Base-by-base conservation (phyloP, 2,888 invertebrate species). In the Unio pictorum region DNA sequence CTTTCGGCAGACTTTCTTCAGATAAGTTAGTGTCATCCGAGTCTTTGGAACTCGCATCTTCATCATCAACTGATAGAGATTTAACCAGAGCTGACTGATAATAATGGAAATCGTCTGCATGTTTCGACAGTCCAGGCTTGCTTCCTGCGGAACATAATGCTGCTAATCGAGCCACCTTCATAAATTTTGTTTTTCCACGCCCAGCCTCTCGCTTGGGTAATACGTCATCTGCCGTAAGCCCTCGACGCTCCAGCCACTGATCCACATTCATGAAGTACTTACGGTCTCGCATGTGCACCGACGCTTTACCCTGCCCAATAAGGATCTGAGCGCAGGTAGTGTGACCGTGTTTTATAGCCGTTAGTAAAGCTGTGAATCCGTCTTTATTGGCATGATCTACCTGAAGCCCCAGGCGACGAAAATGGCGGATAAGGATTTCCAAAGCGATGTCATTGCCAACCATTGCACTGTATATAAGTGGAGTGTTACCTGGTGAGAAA, bases 371-470 rank as follows among this genome's bases (percentile, higher is more conserved):
- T 0, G 89, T 88, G 75, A 84, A 81, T 5, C 89, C 89, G 3
- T 85, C 85, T 59, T 85, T 80, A 78, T 89, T 89, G 17, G 71
- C 75, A 59, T 84, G 84, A 71, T 89, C 89, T 8, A 89, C 85
- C 61, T 83, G 81, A 30, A 89, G 78, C 0, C 89, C 89, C 3
- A 89, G 81, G 15, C 89, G 81, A 15, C 88, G 81, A 78, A 89
- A 89, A 64, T 84, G 85, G 45, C 84, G 82, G 23, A 86, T 79
- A 20, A 89, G 75, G n/a, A 88, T 84, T 67, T 87, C 87, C 17
- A 86, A 81, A 7, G 86, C 88, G 5, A 84, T 81, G 72, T 89
- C 88, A 67, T 89, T 89, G 15, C 88, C 89, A 28, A 84, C 83
- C 71, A 80, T 82, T 0, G 87, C 84, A 67, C 84, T 81, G 80